Evolutionary conservation across 2,113 vertebrate genomes (phyloP).

Genomic region (Amblyopsis rosae): DNA sequence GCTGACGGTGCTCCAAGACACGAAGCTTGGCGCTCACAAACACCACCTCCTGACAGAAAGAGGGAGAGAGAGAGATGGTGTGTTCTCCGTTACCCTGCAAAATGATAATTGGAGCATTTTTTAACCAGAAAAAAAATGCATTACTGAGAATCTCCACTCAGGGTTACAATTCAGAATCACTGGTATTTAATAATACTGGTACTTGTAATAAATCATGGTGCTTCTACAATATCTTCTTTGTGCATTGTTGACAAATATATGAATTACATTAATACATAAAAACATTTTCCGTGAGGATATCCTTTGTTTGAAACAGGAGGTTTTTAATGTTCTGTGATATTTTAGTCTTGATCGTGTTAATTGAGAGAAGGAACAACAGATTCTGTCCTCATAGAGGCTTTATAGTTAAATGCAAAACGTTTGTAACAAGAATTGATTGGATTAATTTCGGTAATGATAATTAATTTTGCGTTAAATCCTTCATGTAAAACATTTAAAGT

Average conservation of each 20-base stretch:
- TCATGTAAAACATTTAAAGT: background rate
- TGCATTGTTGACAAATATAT: conserved; percentile 26
- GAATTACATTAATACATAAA: too few relatives aligned
- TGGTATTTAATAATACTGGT: background rate
- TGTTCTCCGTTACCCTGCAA: background rate
- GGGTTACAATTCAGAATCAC: background rate
- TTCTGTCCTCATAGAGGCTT: background rate
- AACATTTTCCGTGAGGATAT: too few relatives aligned
- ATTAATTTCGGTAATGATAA: background rate
- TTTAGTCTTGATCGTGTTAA: background rate
- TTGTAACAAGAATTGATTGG: background rate
- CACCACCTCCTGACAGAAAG: conserved; percentile 79
- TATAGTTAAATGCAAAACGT: background rate
- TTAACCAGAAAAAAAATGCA: too few relatives aligned
- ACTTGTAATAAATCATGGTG: conserved; percentile 51
- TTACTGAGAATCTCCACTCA: too few relatives aligned
- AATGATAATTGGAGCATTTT: too few relatives aligned
- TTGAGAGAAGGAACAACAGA: background rate
- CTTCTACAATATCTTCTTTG: conserved; percentile 33
- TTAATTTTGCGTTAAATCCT: conserved; percentile 1
- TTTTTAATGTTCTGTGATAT: too few relatives aligned
- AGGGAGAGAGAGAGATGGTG: conserved; percentile 2
- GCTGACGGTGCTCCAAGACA: conserved; percentile 91
- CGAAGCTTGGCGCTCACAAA: conserved; percentile 89
- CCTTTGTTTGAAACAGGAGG: too few relatives aligned